Percentiles rank a stretch among this genome's conserved stretches.
Evolutionary conservation across 2,888 invertebrate genomes (phyloP).

Genomic region (Drosophila flavopinicola): DNA sequence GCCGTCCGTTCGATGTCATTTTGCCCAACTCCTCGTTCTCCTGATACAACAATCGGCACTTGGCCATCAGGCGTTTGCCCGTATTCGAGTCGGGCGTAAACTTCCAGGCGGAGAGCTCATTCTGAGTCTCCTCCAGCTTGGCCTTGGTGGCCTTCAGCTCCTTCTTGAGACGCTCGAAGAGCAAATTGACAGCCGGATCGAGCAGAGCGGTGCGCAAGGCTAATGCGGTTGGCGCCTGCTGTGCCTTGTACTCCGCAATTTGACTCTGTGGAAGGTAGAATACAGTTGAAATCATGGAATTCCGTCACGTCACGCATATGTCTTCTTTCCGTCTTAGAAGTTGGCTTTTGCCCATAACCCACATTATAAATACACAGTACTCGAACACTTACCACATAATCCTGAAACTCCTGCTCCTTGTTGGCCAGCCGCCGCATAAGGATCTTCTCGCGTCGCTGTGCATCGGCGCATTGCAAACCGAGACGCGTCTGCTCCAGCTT

Average conservation of each 20-base stretch:
- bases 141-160: constrained; percentile 95
- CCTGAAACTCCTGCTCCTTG: constrained; percentile 98
- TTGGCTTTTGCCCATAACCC: too few species aligned
- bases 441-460: constrained; percentile 95
- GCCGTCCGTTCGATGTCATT: constrained; percentile 96
- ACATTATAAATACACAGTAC: too few species aligned
- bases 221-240: constrained; percentile 91
- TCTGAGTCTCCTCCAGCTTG: constrained; percentile 97
- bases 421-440: constrained; percentile 95
- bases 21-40: constrained; percentile 99
- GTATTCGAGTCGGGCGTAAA: constrained; percentile 99
- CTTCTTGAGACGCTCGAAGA: constrained; percentile 95
- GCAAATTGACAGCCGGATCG: constrained; percentile 97
- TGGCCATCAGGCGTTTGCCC: constrained; percentile 98
- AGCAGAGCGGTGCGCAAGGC: constrained; percentile 92
- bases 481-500: constrained; percentile 91
- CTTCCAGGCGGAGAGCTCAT: constrained; percentile 99
- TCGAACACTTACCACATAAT: constrained; percentile 97
- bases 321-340: too few species aligned
- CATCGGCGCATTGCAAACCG: constrained; percentile 92
- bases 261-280: constrained; percentile 88
- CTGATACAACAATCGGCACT: constrained; percentile 96
- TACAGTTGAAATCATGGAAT: too few species aligned
- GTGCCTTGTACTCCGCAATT: constrained; percentile 95
- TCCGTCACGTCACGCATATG: too few species aligned